These are phyloP conservation scores for Rhineura floridana DNA, from an alignment of 2,113 vertebrate species.

Conservation along the genomic window DNA sequence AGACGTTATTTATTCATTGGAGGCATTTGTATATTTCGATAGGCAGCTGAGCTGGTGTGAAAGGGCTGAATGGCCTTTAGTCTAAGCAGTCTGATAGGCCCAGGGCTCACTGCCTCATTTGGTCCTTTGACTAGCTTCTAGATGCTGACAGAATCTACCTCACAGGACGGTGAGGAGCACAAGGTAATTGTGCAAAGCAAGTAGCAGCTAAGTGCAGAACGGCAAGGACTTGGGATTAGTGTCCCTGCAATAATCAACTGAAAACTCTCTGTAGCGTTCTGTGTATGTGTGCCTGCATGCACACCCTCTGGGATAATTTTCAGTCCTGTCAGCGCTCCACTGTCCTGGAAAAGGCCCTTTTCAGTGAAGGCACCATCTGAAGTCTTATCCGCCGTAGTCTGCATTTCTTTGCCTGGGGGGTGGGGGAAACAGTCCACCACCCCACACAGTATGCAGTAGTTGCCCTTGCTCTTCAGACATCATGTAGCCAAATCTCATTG, in stretches of 20 bases:
- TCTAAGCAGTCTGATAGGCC: not conserved
- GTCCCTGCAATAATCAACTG: too few species aligned
- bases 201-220: not conserved
- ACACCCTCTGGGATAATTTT: not conserved
- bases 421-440: not conserved
- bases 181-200: not conserved
- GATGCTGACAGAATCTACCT: not conserved
- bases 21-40: too few species aligned
- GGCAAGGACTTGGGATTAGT: not conserved
- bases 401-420: too few species aligned
- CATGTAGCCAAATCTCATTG: not conserved
- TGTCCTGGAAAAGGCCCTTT: not conserved
- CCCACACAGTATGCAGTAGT: not conserved
- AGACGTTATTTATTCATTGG: too few species aligned
- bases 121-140: not conserved
- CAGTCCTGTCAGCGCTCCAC: not conserved
- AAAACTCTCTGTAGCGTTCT: not conserved
- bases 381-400: not conserved
- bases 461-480: not conserved
- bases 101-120: too few species aligned
- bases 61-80: not conserved
- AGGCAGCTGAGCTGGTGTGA: not conserved
- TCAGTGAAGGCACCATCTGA: not conserved
- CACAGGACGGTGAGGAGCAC: not conserved
- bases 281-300: not conserved